Evolutionary conservation across 2,797 vertebrate species (phyloP), one percentile per base, ranked within the genome.

Genomic region (Lophius americanus): DNA sequence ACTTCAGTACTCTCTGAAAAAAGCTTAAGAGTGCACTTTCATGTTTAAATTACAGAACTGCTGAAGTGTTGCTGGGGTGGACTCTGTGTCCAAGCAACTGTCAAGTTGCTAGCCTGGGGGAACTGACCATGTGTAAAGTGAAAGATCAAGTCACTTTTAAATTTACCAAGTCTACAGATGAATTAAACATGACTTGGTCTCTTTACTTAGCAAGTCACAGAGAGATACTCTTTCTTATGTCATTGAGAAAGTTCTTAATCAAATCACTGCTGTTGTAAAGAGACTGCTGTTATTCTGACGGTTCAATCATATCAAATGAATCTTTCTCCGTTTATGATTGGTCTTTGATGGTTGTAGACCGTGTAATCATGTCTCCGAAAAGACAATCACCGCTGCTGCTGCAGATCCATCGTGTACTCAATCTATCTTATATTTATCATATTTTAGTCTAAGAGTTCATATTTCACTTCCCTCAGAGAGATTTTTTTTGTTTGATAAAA

Each of bases 151-250:
- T 68, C 61, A 57, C 51, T 63, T 7, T 44, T 57, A 48, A 73
- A 77, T 73, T 70, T 47, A 77, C 73, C 54, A 35, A 42, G 73
- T 62, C 53, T 57, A 39, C 61, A 51, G 51, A 76, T 76, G 53
- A 78, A 83, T 85, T 70, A 85, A 72, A 70, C 58, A 79, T 79
- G 68, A 63, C 56, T 9, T 38, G 64, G 33, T 82, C 9, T 68
- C 41, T 70, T 65, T 37, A 55, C 54, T 39, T 42, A 0, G 54
- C 13, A 6, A 48, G 14, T 70, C 47, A 7, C 52, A 43, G 67
- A 73, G 66, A 64, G 7, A n/a, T 9, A 9, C 53, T 9, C 49
- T 44, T 32, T 33, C 38, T 50, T 6, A 51, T 57, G 48, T 70
- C 58, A 64, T 1, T 7, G 57, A 55, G 38, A 32, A 14, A 1